Evolutionary conservation across 35 echinoderm and acorn worm species (phyloP).

Genomic region (Amphiura filiformis): DNA sequence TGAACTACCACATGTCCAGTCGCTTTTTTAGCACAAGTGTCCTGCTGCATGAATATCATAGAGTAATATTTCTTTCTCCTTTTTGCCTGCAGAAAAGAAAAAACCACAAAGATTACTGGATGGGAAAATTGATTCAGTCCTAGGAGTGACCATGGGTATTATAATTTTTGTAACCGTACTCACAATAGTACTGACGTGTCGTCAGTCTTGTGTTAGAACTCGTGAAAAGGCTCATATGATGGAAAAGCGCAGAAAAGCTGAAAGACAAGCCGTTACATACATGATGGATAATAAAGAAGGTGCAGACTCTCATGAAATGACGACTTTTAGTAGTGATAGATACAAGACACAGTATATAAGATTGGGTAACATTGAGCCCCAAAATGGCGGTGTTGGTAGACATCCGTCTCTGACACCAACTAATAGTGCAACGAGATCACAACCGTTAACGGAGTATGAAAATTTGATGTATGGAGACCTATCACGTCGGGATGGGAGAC

Average conservation of each 20-base stretch:
- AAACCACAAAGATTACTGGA: conserved; percentile 33
- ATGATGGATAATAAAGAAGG: conserved; percentile 72
- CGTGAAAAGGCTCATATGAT: conserved; percentile 65
- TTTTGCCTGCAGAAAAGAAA: conserved; percentile 3
- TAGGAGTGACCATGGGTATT: conserved; percentile 65
- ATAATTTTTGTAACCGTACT: conserved; percentile 63
- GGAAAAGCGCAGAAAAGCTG: conserved; percentile 32
- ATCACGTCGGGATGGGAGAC: background rate
- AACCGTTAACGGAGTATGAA: conserved; percentile 72
- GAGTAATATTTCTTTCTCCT: no score
- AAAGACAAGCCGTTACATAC: conserved; percentile 59
- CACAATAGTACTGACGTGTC: conserved; percentile 64
- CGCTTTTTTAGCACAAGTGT: no score
- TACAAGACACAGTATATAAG: conserved; percentile 44
- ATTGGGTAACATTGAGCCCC: background rate
- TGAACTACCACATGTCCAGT: no score
- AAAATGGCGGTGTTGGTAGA: background rate
- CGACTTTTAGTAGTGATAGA: conserved; percentile 29
- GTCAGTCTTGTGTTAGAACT: conserved; percentile 81
- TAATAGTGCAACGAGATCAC: conserved; percentile 7
- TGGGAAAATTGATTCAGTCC: conserved; percentile 60
- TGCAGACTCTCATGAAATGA: conserved; percentile 49
- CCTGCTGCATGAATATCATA: no score
- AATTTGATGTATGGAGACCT: conserved; percentile 67
- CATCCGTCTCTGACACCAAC: background rate